Evolutionary conservation across 2,113 vertebrate genomes (phyloP).

Genomic region (Ammospiza nelsoni): DNA sequence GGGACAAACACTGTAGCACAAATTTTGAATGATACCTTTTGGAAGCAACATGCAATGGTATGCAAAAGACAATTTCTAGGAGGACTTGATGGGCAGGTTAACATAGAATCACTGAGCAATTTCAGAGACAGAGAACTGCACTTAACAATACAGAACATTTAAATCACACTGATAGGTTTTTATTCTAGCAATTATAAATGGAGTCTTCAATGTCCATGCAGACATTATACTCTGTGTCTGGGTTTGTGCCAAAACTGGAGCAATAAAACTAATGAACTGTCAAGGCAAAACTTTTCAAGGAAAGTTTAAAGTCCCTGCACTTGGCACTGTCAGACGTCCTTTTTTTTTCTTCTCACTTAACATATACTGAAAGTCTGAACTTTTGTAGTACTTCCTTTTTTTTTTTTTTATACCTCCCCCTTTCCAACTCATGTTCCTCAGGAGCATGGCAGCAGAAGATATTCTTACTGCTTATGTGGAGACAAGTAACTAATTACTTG

Average conservation of each 20-base stretch:
- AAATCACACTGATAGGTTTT: neutral
- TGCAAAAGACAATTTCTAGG: neutral
- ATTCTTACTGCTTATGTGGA: neutral
- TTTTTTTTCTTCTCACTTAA: neutral
- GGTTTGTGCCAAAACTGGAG: neutral
- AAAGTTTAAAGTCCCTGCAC: constrained; percentile 3
- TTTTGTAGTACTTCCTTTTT: neutral
- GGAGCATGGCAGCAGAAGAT: neutral
- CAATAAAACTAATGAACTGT: constrained; percentile 36
- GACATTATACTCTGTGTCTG: neutral
- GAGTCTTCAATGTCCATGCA: neutral
- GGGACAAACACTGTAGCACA: neutral
- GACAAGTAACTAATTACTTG: neutral
- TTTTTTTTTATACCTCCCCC: neutral
- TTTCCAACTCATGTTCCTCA: neutral
- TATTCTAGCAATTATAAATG: constrained; percentile 20
- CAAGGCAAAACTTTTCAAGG: constrained; percentile 37
- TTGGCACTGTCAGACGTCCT: neutral
- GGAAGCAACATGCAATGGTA: neutral
- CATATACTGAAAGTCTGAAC: neutral
- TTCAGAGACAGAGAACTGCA: neutral
- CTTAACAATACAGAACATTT: neutral
- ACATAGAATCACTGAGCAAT: neutral
- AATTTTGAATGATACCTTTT: neutral
- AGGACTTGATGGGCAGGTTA: neutral